Evolutionary conservation across 92 coral and sea anemone genomes (phyloP).

Genomic region (Phymanthus crucifer): DNA sequence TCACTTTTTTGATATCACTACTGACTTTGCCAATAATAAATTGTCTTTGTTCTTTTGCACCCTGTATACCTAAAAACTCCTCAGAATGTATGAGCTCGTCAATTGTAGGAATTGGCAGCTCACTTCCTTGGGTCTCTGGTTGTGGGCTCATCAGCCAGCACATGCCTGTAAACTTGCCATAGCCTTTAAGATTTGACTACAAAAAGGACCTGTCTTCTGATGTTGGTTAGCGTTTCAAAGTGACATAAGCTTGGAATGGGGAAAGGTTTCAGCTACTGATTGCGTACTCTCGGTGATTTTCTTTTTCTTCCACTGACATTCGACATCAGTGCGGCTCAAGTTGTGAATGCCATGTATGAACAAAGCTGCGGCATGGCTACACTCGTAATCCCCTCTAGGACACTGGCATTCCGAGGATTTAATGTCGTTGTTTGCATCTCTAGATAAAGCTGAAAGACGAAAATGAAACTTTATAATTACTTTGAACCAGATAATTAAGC

Average conservation of each 20-base stretch:
- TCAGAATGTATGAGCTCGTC: conserved; percentile 17
- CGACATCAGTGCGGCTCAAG: conserved; percentile 55
- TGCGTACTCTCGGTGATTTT: conserved; percentile 22
- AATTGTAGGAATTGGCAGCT: conserved; percentile 18
- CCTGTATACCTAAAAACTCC: conserved; percentile 6
- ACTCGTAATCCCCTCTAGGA: conserved; percentile 44
- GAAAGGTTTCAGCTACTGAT: conserved; percentile 48
- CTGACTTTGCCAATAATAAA: neutral
- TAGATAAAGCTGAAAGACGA: conserved; percentile 35
- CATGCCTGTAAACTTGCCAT: conserved; percentile 17
- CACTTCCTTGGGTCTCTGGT: conserved; percentile 21
- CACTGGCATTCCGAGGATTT: conserved; percentile 43
- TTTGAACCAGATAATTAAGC: neutral
- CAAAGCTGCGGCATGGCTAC: conserved; percentile 50
- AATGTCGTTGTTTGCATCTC: conserved; percentile 31
- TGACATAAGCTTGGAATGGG: conserved; percentile 27
- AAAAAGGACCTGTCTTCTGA: conserved; percentile 13
- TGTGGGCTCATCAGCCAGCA: conserved; percentile 26
- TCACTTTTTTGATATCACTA: conserved; percentile 8
- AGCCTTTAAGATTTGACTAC: conserved; percentile 5
- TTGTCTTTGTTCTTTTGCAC: conserved; percentile 5
- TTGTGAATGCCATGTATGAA: conserved; percentile 46
- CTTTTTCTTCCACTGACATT: conserved; percentile 49
- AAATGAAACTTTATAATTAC: neutral
- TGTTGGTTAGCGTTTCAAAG: conserved; percentile 12